Conservation (phyloP, 2,888 invertebrate species). For the Habrosyne pyritoides region DNA sequence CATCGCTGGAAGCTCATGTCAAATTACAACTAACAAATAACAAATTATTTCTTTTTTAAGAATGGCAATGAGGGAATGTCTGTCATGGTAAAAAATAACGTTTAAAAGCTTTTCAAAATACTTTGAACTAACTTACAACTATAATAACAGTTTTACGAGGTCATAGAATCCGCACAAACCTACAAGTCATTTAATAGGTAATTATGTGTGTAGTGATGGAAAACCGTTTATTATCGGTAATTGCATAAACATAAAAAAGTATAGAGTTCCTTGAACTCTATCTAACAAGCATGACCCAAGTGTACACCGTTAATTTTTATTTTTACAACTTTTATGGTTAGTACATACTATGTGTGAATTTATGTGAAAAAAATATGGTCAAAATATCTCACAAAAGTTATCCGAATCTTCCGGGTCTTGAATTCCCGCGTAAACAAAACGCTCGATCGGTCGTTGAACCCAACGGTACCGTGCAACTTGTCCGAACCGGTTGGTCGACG, state of each 20-base stretch:
- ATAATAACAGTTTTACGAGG: no score
- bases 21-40: no score
- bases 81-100: no score
- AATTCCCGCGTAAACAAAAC: constrained; percentile 76
- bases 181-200: no score
- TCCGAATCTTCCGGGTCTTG: constrained; percentile 43
- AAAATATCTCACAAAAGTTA: constrained; percentile 40
- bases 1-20: no score
- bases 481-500: constrained; percentile 57
- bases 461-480: constrained; percentile 77
- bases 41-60: no score
- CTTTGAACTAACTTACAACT: no score
- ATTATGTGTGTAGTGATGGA: background rate
- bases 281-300: constrained; percentile 28
- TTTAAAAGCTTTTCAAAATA: no score
- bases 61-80: no score
- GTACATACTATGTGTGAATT: constrained; percentile 44
- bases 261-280: constrained; percentile 39
- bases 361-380: constrained; percentile 27
- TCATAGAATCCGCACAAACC: no score
- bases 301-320: constrained; percentile 43
- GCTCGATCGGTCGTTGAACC: constrained; percentile 64
- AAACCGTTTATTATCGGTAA: background rate
- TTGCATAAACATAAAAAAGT: background rate
- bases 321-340: constrained; percentile 27